These are phyloP conservation scores for Perodicticus potto DNA, from an alignment of 2,797 vertebrate species.

Conservation along the genomic window DNA sequence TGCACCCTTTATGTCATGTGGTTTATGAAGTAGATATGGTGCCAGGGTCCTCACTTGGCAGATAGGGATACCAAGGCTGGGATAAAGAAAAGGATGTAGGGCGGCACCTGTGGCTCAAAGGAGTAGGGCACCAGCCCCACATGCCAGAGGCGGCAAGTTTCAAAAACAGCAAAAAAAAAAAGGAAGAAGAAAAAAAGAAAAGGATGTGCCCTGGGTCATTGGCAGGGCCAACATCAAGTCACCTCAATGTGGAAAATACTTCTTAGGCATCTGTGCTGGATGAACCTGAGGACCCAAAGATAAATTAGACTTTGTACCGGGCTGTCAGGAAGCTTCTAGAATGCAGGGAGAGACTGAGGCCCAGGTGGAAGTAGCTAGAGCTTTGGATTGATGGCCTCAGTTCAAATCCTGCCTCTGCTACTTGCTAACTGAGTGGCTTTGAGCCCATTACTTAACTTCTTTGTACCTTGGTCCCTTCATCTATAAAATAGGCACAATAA, in stretches of 20 bases:
- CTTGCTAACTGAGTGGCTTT: neutral
- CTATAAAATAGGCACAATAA: constrained; percentile 43
- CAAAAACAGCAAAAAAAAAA: no score
- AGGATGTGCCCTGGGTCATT: neutral
- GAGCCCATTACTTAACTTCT: neutral
- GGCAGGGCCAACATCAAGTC: neutral
- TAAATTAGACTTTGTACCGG: neutral
- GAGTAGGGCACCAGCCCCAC: no score
- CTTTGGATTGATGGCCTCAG: neutral
- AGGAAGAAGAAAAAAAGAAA: no score
- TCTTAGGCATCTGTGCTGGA: neutral
- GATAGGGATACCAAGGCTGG: neutral
- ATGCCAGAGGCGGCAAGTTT: no score
- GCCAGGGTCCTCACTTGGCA: neutral
- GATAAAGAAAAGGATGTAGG: neutral
- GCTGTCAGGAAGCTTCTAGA: neutral
- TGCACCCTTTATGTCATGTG: constrained; percentile 17
- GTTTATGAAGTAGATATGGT: constrained; percentile 28
- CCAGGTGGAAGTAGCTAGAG: neutral
- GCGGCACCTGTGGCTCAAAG: no score
- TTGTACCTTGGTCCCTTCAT: constrained; percentile 18
- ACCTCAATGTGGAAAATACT: constrained; percentile 1
- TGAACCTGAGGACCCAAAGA: neutral
- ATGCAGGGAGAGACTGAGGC: neutral
- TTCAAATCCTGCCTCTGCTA: neutral